phyloP scores from a whole-genome alignment of 1,140 invertebrate genomes.

The Elymnias hypermnestra region DNA sequence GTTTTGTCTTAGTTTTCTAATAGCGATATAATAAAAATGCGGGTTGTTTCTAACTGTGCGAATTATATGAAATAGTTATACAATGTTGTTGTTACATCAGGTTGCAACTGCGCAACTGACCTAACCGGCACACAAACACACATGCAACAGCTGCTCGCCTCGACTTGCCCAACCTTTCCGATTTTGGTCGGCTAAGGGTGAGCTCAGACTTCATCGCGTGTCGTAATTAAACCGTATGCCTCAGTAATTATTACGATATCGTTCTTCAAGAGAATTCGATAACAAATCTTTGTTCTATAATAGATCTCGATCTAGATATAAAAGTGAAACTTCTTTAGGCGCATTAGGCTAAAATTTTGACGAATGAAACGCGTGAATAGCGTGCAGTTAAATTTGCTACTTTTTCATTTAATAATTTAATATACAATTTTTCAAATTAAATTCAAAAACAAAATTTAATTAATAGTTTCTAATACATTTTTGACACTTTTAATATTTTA shows the following conservation, averaged over 20 bases:
- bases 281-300: neutral
- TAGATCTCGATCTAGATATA: neutral
- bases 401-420: no score
- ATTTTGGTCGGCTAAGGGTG: slow-evolving; percentile 1
- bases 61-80: slow-evolving; percentile 47
- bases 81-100: slow-evolving; percentile 46
- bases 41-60: slow-evolving; percentile 22
- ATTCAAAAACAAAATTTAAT: no score
- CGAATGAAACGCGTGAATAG: no score
- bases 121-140: slow-evolving; percentile 45
- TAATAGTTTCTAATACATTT: no score
- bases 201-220: neutral
- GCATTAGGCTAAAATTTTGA: no score
- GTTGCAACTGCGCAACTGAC: slow-evolving; percentile 41
- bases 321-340: no score
- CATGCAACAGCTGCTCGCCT: slow-evolving; percentile 30
- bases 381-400: no score
- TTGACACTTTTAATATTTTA: no score
- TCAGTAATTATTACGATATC: slow-evolving; percentile 1
- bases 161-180: slow-evolving; percentile 22
- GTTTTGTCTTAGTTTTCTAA: no score
- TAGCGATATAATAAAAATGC: no score
- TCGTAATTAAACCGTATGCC: slow-evolving; percentile 1
- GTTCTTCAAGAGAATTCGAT: neutral
- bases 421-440: no score